Evolutionary conservation across 2,888 invertebrate species (phyloP).

Genomic region (Thecocarcelia acutangulata): DNA sequence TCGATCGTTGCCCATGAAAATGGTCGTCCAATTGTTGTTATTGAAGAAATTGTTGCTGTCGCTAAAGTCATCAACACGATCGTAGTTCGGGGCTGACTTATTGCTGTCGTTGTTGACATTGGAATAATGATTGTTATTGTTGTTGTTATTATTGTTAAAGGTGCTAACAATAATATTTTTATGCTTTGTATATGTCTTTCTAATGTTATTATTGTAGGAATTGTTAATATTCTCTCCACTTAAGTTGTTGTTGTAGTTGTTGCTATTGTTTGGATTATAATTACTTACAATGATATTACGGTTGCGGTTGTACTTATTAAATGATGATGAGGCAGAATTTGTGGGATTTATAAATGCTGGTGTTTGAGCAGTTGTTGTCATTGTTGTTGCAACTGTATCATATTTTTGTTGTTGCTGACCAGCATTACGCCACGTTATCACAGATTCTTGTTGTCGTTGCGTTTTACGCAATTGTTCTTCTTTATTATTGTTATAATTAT

Average conservation of each 20-base stretch:
- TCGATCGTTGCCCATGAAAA: conserved; percentile 77
- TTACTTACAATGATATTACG: conserved; percentile 81
- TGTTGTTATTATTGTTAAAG: conserved; percentile 71
- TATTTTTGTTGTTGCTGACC: conserved; percentile 60
- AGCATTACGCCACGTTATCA: conserved; percentile 72
- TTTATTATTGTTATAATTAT: conserved; percentile 64
- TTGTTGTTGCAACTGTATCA: conserved; percentile 13
- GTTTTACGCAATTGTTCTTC: conserved; percentile 65
- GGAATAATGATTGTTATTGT: conserved; percentile 39
- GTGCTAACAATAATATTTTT: conserved; percentile 80
- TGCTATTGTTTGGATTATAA: conserved; percentile 79
- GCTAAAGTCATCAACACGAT: conserved; percentile 70
- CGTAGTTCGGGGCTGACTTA: conserved; percentile 49
- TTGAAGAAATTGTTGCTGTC: conserved; percentile 75
- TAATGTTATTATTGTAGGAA: conserved; percentile 69
- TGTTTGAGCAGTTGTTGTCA: conserved; percentile 42
- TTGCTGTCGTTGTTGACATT: conserved; percentile 63
- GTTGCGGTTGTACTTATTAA: conserved; percentile 76
- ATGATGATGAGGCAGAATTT: conserved; percentile 63
- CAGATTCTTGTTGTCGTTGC: conserved; percentile 67
- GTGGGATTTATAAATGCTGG: conserved; percentile 46
- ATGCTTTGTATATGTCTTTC: conserved; percentile 80
- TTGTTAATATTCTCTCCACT: conserved; percentile 49
- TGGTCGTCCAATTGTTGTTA: conserved; percentile 78
- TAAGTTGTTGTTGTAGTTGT: conserved; percentile 72